Conservation (phyloP, 2,113 vertebrate genomes). For the Nesospiza acunhae region DNA sequence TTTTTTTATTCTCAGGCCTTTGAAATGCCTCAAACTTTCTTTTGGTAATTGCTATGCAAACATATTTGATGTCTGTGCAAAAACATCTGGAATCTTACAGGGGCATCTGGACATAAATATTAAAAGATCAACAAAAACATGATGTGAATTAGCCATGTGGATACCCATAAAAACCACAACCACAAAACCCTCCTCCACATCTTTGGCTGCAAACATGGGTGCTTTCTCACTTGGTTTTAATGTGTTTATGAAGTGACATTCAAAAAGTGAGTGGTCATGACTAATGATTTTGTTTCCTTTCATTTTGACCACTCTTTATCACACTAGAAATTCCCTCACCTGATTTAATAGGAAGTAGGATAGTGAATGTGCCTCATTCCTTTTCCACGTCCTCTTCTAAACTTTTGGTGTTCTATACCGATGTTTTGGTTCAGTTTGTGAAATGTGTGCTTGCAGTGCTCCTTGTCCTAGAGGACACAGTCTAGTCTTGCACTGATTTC, state of each 20-base stretch:
- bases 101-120: constrained; percentile 61
- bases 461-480: neutral
- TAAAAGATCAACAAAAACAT: constrained; percentile 41
- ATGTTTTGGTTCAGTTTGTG: neutral
- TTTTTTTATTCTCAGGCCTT: constrained; percentile 17
- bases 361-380: neutral
- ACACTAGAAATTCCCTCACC: neutral
- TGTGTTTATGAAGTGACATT: neutral
- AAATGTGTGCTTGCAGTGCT: neutral
- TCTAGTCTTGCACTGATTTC: neutral
- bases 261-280: neutral
- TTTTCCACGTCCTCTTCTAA: neutral
- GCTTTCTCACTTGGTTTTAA: neutral
- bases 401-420: neutral
- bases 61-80: constrained; percentile 38
- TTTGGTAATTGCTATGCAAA: constrained; percentile 26
- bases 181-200: neutral
- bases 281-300: neutral
- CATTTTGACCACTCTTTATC: neutral
- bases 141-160: constrained; percentile 10
- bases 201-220: neutral
- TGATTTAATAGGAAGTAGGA: neutral
- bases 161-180: constrained; percentile 34
- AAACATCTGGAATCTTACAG: constrained; percentile 53
- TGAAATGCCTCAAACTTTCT: constrained; percentile 12